phyloP scores from a whole-genome alignment of 2,888 invertebrate species.

The Caenorhabditis virilis region DNA sequence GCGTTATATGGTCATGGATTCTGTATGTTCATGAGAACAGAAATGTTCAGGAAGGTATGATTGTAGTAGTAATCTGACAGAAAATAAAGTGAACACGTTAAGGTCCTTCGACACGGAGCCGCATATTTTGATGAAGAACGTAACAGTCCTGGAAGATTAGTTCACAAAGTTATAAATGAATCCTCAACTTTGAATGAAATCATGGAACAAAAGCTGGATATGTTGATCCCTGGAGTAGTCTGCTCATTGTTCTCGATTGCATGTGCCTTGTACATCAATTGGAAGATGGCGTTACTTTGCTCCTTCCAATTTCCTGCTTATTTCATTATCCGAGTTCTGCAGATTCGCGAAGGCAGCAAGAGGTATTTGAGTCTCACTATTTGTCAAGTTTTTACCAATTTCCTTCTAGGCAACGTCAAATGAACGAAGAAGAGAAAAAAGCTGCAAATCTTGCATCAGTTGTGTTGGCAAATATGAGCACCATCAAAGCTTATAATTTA shows the following conservation, averaged over 20 bases:
- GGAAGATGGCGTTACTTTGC: slow-evolving; percentile 65
- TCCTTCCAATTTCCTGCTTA: slow-evolving; percentile 66
- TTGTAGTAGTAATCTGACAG: neutral
- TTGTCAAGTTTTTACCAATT: too few species aligned
- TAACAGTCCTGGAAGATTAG: slow-evolving; percentile 60
- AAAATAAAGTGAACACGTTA: neutral
- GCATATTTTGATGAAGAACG: slow-evolving; percentile 66
- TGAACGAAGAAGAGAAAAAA: slow-evolving; percentile 66
- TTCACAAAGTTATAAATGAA: slow-evolving; percentile 61
- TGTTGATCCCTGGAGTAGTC: slow-evolving; percentile 62
- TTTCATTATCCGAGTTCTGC: slow-evolving; percentile 59
- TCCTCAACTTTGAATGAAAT: slow-evolving; percentile 63
- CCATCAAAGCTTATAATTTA: slow-evolving; percentile 65
- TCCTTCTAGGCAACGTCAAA: slow-evolving; percentile 59
- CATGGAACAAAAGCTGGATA: slow-evolving; percentile 63
- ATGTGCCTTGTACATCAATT: slow-evolving; percentile 62
- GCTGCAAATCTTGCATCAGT: slow-evolving; percentile 62
- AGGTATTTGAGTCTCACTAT: slow-evolving; percentile 17
- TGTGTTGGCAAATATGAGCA: slow-evolving; percentile 64
- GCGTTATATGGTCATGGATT: slow-evolving; percentile 65
- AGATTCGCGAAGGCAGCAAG: slow-evolving; percentile 52
- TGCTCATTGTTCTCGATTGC: slow-evolving; percentile 60
- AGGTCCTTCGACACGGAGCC: slow-evolving; percentile 59
- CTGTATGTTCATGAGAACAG: slow-evolving; percentile 56
- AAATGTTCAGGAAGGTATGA: slow-evolving; percentile 64